Base-by-base conservation (phyloP, 1,140 invertebrate genomes). In the Battus philenor region DNA sequence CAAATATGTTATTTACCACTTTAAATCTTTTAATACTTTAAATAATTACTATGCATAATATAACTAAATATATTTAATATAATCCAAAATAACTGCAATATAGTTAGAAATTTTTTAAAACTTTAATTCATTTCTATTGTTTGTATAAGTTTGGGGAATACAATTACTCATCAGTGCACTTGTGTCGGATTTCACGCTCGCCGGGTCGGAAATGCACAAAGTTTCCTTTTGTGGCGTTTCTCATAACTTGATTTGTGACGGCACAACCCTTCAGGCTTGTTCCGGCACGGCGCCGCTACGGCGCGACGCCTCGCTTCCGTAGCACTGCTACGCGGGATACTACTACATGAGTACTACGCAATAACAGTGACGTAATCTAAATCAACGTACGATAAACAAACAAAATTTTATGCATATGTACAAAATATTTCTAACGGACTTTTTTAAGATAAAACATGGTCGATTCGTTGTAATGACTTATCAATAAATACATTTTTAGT, bases 221-320 rank as follows among this genome's bases (percentile, higher is more conserved):
- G 80, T 84, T 84, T 84, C 80, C 80, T 81, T 81, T 84, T 84
- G 80, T 84, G 80, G 77, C 75, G 60, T 76, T 72, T 67, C 71
- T 78, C 76, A 76, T 81, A 79, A 83, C 67, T 83, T 83, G 79
- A 83, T 83, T 83, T 83, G 79, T 83, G 77, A 77, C 73, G 63
- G 66, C 58, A 56, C 79, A 83, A 83, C 79, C 79, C 79, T 83
- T 83, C 79, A 79, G 68, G 47, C 55, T 56, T 54, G 58, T 69
- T 78, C 69, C 75, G 69, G 66, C 33, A 55, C 56, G 75, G 75
- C 78, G 78, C 75, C 78, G 78, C 68, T 43, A 51, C 60, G 78
- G 62, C 78, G 74, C 70, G 75, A 76, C 69, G 59, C 65, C 65
- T 65, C 67, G 74, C 62, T 80, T 80, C 74, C 79, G 65, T 30